A percentile compares a stretch with the other conserved stretches of the same genome.
Evolutionary conservation across 2,888 invertebrate genomes (phyloP).

Genomic region (Endomychus coccineus): DNA sequence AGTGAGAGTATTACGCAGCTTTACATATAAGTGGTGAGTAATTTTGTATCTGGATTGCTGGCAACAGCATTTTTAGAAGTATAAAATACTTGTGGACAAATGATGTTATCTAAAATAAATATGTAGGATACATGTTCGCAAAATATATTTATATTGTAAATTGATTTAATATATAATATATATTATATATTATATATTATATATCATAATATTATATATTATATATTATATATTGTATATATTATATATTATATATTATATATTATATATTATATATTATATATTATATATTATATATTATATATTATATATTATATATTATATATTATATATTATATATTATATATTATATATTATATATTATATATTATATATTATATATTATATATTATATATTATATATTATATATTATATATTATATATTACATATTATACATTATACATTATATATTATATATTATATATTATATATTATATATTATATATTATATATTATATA

Average conservation of each 20-base stretch:
- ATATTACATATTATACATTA: slow-evolving; percentile 1
- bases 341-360: background rate
- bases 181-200: background rate
- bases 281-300: slow-evolving; percentile 1
- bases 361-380: background rate
- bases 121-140: background rate
- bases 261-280: slow-evolving; percentile 1
- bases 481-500: too few species aligned
- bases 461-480: too few species aligned
- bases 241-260: background rate
- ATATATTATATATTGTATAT: slow-evolving; percentile 1
- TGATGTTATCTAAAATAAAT: too few species aligned
- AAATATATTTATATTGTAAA: background rate
- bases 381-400: background rate
- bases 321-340: slow-evolving; percentile 1
- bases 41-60: background rate
- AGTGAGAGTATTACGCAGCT: too few species aligned
- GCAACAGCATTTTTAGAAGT: background rate
- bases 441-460: too few species aligned
- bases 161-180: background rate
- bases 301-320: slow-evolving; percentile 1
- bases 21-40: too few species aligned
- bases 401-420: slow-evolving; percentile 1
- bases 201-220: background rate
- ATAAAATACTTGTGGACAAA: too few species aligned